phyloP scores from a whole-genome alignment of 2,888 invertebrate species.

The Agrotis ipsilon region DNA sequence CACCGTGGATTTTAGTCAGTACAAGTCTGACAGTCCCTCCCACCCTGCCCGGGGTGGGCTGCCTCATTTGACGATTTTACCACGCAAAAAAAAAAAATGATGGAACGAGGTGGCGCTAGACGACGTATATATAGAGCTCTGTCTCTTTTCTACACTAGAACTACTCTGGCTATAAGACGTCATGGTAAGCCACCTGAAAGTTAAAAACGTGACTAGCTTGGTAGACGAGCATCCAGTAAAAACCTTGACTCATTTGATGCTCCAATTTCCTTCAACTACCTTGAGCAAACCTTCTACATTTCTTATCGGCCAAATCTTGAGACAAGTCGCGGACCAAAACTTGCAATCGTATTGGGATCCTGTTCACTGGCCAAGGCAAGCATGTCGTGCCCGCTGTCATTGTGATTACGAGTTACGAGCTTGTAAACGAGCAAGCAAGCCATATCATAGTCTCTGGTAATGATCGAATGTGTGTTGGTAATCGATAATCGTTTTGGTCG shows the following conservation, averaged over 20 bases:
- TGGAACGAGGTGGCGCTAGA: too few relatives aligned
- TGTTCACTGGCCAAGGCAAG: slow-evolving; percentile 79
- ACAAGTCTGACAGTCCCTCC: too few relatives aligned
- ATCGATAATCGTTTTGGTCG: slow-evolving; percentile 50
- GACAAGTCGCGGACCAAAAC: slow-evolving; percentile 40
- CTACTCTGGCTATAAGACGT: too few relatives aligned
- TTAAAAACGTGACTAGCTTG: neutral
- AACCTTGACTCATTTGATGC: neutral
- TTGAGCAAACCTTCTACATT: slow-evolving; percentile 9
- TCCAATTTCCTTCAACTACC: slow-evolving; percentile 20
- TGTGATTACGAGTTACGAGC: slow-evolving; percentile 69
- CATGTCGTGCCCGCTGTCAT: slow-evolving; percentile 68
- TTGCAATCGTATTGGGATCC: slow-evolving; percentile 68
- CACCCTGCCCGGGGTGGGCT: too few relatives aligned
- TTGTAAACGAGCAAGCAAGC: slow-evolving; percentile 37
- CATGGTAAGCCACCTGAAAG: too few relatives aligned
- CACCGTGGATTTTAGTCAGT: too few relatives aligned
- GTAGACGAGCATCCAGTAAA: neutral
- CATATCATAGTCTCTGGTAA: slow-evolving; percentile 49
- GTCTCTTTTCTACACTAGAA: too few relatives aligned
- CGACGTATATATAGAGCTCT: too few relatives aligned
- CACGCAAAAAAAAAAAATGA: too few relatives aligned
- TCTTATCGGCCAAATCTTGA: slow-evolving; percentile 32
- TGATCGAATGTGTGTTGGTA: slow-evolving; percentile 41
- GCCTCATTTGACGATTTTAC: too few relatives aligned